Conservation (phyloP, 2,113 vertebrate genomes). For the Pterophyllum scalare region DNA sequence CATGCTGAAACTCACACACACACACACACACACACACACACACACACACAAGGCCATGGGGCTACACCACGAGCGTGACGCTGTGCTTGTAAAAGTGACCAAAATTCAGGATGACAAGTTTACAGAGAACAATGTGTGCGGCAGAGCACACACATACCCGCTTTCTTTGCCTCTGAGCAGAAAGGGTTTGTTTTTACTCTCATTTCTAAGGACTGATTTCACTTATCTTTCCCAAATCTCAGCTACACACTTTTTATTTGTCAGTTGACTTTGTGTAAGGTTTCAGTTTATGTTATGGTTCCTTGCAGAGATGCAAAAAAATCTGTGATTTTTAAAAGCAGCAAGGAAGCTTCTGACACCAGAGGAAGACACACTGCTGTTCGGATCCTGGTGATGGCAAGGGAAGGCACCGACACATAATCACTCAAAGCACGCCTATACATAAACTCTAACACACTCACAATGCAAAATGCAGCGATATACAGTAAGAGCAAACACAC, state of each 20-base stretch:
- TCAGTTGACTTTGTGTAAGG: neutral
- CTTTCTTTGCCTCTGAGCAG: neutral
- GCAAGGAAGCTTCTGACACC: neutral
- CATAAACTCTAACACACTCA: neutral
- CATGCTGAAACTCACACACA: conserved; percentile 42
- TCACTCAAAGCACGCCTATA: neutral
- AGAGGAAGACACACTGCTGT: neutral
- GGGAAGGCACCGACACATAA: neutral
- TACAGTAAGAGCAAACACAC: neutral
- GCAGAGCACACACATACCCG: neutral
- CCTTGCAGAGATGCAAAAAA: neutral
- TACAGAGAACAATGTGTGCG: conserved; percentile 56
- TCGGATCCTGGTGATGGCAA: neutral
- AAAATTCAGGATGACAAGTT: conserved; percentile 59
- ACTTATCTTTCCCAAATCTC: neutral
- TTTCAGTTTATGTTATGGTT: fast-evolving
- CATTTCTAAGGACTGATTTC: neutral
- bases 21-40: conserved; percentile 45
- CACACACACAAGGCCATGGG: conserved; percentile 27
- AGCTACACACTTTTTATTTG: neutral
- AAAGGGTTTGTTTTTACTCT: neutral
- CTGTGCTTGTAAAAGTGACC: conserved; percentile 74
- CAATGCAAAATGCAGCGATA: conserved; percentile 10
- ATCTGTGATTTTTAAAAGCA: neutral
- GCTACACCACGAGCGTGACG: conserved; percentile 61